Conservation (phyloP, 2,888 invertebrate species). For the Desoria tigrina region DNA sequence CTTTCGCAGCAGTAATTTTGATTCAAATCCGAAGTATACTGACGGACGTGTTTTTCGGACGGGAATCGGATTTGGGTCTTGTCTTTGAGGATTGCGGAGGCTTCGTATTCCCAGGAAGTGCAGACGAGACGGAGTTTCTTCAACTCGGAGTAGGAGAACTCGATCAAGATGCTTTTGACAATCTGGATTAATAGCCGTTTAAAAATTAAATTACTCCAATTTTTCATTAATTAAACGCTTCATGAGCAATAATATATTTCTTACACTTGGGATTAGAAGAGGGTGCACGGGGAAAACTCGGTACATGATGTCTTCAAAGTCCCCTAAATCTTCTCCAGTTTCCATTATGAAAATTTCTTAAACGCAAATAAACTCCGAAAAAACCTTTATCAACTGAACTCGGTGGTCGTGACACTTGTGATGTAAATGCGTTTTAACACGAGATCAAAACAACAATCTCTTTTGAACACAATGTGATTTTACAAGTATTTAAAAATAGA, state of each 20-base stretch:
- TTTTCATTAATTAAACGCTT: constrained; percentile 14
- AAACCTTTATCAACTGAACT: no score
- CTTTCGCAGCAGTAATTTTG: constrained; percentile 38
- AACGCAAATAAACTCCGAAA: no score
- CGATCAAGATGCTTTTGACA: constrained; percentile 28
- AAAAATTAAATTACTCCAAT: background rate
- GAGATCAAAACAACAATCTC: no score
- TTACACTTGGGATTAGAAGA: constrained; percentile 39
- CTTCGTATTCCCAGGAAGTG: constrained; percentile 41
- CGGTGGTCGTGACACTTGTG: no score
- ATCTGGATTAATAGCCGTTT: constrained; percentile 24
- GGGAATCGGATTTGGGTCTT: constrained; percentile 38
- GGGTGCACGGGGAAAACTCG: constrained; percentile 23
- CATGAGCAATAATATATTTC: no score
- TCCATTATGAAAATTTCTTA: background rate
- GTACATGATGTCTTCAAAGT: constrained; percentile 10
- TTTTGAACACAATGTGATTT: no score
- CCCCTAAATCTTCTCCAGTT: background rate
- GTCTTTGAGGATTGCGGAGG: constrained; percentile 22
- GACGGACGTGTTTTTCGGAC: constrained; percentile 7
- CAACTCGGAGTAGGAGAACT: constrained; percentile 35
- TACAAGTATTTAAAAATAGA: no score
- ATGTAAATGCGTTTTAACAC: no score
- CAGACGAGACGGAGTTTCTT: constrained; percentile 36
- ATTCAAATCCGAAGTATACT: constrained; percentile 24